These are phyloP conservation scores for Halictus quadricinctus DNA, from an alignment of 2,888 invertebrate genomes.

Conservation along the genomic window DNA sequence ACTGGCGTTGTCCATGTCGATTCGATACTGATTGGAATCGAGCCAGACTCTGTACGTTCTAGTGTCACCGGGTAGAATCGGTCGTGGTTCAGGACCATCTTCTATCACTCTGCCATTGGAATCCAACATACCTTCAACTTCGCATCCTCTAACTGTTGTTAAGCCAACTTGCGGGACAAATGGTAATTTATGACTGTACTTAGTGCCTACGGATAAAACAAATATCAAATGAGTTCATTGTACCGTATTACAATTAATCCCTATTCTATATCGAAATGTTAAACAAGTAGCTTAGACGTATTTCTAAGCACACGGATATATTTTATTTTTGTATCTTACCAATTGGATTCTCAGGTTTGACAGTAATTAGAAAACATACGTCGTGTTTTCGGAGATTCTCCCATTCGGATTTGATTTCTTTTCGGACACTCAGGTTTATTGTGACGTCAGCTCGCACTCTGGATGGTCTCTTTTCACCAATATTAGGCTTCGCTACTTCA, in stretches of 20 bases:
- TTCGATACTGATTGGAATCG: slow-evolving; percentile 98
- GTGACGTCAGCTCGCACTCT: slow-evolving; percentile 97
- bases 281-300: neutral
- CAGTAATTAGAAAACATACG: slow-evolving; percentile 97
- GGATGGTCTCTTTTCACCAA: slow-evolving; percentile 97
- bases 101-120: slow-evolving; percentile 97
- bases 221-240: neutral
- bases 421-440: slow-evolving; percentile 94
- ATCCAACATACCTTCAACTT: slow-evolving; percentile 99
- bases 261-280: neutral
- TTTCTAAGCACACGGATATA: neutral
- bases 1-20: slow-evolving; percentile 93
- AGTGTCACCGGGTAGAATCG: slow-evolving; percentile 92
- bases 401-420: slow-evolving; percentile 98
- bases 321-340: slow-evolving; percentile 84
- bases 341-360: slow-evolving; percentile 92
- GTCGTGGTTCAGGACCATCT: slow-evolving; percentile 96
- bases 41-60: slow-evolving; percentile 97
- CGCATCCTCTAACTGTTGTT: slow-evolving; percentile 96
- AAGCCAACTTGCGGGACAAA: slow-evolving; percentile 97
- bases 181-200: slow-evolving; percentile 91
- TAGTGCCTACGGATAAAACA: slow-evolving; percentile 85
- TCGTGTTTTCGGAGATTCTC: slow-evolving; percentile 98
- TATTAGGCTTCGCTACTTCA: slow-evolving; percentile 96
- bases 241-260: neutral